Evolutionary conservation across 2,113 vertebrate species (phyloP).

Genomic region (Pluvianellus socialis): DNA sequence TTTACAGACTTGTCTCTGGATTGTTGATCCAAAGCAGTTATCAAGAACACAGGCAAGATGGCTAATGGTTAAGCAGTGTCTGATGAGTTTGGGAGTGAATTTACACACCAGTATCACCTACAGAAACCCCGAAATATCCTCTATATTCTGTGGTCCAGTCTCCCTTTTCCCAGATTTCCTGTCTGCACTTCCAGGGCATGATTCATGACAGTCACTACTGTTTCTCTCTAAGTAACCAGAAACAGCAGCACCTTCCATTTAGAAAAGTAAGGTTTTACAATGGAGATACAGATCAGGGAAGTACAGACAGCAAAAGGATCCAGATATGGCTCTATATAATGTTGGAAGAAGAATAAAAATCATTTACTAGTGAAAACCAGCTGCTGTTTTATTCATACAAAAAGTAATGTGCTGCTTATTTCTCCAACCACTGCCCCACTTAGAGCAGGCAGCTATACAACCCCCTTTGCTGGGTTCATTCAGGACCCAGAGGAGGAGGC

Average conservation of each 20-base stretch:
- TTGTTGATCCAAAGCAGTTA: background rate
- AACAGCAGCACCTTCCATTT: background rate
- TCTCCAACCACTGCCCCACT: background rate
- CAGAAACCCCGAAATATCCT: background rate
- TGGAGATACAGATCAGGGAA: background rate
- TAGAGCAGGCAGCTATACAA: background rate
- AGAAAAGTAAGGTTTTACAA: background rate
- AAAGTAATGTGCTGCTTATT: background rate
- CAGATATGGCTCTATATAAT: no score
- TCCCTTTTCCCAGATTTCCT: background rate
- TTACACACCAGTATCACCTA: background rate
- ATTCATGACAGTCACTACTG: background rate
- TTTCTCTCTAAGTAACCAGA: background rate
- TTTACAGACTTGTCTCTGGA: background rate
- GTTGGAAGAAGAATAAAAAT: background rate
- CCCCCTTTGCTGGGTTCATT: background rate
- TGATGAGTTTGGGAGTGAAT: background rate
- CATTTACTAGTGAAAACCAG: background rate
- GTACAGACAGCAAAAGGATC: background rate
- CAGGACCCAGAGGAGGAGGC: background rate
- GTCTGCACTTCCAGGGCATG: background rate
- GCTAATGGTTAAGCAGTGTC: background rate
- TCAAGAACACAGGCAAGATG: background rate
- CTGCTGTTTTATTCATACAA: background rate
- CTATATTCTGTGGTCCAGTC: background rate